Evolutionary conservation across 2,888 invertebrate species (phyloP).

Genomic region (Lasius fuliginosus): DNA sequence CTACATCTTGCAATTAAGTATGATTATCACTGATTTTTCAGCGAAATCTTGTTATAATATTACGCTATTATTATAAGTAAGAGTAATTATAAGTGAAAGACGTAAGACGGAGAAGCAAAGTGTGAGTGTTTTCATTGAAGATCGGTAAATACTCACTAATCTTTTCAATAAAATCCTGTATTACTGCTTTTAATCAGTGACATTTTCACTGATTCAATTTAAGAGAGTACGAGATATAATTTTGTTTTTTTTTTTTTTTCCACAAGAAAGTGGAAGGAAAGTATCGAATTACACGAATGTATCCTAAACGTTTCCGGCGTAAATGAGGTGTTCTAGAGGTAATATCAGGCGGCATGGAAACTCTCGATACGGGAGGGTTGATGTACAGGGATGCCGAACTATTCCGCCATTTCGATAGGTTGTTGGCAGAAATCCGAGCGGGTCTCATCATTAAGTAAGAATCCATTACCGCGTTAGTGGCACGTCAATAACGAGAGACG

Average conservation of each 20-base stretch:
- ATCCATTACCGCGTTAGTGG: conserved; percentile 68
- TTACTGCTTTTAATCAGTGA: neutral
- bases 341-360: conserved; percentile 5
- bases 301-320: conserved; percentile 28
- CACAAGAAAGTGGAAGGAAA: neutral
- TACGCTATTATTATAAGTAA: too few species aligned
- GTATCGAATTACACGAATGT: conserved; percentile 33
- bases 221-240: neutral
- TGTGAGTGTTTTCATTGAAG: neutral
- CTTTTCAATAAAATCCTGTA: neutral
- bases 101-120: neutral
- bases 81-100: neutral
- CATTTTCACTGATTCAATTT: neutral
- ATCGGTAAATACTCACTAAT: neutral
- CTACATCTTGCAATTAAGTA: too few species aligned
- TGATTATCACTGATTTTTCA: neutral
- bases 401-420: conserved; percentile 49
- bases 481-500: conserved; percentile 62
- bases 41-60: neutral
- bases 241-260: neutral
- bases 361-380: conserved; percentile 16
- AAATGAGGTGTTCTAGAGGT: conserved; percentile 40
- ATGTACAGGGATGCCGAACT: conserved; percentile 43
- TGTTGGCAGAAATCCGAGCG: conserved; percentile 59
- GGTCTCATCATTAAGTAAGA: conserved; percentile 68